Base-by-base conservation (phyloP, 2,888 invertebrate species). In the Zygaena filipendulae region DNA sequence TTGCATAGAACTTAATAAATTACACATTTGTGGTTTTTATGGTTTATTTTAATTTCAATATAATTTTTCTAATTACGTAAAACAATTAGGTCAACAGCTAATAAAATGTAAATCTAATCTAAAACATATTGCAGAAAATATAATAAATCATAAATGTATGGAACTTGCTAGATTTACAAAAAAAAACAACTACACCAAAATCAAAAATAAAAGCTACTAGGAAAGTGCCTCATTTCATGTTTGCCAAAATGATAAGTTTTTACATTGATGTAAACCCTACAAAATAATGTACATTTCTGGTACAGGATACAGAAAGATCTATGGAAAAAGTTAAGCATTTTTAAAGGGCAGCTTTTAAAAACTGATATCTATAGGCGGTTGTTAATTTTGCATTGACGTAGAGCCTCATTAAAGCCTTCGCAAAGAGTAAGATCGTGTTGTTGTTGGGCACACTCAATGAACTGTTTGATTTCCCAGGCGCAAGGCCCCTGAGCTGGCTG, bases 381-480 rank as follows among this genome's bases (percentile, higher is more conserved):
- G 59, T 87, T 84, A 40, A 85, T 50, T 81, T 95, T 95, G 90
- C 99, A 99, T 63, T 97, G 95, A 52, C 93, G 88, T 35, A 99
- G 83, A 30, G 97, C 97, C 67, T 99, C 97, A 60, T 97, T 98
- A 75, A 98, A 99, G 35, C 97, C 97, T 61, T 95, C 92, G 60
- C 99, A 99, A 10, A 98, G 83, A 0, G 90, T 83, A 28, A 99
- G 75, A 67, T 99, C 98, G 6, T 87, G 83, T 58, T 97, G 95
- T 27, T 87, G 89, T 54, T 93, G 89, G 22, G 97, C 95, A 55
- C 99, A 99, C 48, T 97, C 91, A 34, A 99, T 72, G 79, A 99
- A 99, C 66, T 98, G 97, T 58, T 92, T 91, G 45, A 97, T 87
- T 74, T 99, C 97, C 87, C 91, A 94, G 27, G 92, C 88, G 59